phyloP scores from a whole-genome alignment of 2,888 invertebrate genomes.

The Ernsta delagoae region DNA sequence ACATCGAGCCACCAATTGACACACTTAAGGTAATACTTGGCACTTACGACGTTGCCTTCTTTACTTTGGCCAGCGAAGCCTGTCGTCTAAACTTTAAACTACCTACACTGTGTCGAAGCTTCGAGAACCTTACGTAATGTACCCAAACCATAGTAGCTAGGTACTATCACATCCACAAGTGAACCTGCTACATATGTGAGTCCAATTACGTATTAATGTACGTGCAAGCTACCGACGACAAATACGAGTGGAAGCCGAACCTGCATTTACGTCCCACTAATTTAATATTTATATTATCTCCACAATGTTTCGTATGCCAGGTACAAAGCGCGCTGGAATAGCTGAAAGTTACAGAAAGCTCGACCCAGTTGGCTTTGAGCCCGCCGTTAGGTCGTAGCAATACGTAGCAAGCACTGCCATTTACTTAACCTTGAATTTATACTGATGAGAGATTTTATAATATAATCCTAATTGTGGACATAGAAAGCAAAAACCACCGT shows the following conservation, averaged over 20 bases:
- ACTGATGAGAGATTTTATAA: slow-evolving; percentile 33
- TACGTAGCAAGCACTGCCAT: slow-evolving; percentile 56
- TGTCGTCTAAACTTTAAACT: slow-evolving; percentile 33
- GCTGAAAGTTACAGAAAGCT: slow-evolving; percentile 75
- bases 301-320: slow-evolving; percentile 46
- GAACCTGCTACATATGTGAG: slow-evolving; percentile 20
- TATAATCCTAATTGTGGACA: not conserved
- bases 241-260: slow-evolving; percentile 32
- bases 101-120: slow-evolving; percentile 23
- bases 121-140: slow-evolving; percentile 38
- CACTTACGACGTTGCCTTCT: slow-evolving; percentile 69
- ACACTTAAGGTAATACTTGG: slow-evolving; percentile 82
- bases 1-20: slow-evolving; percentile 83
- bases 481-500: no score
- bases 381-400: slow-evolving; percentile 63
- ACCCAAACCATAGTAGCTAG: not conserved
- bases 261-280: slow-evolving; percentile 37
- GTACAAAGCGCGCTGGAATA: slow-evolving; percentile 60
- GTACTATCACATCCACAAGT: slow-evolving; percentile 11
- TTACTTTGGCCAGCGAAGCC: slow-evolving; percentile 51
- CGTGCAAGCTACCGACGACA: slow-evolving; percentile 30
- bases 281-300: slow-evolving; percentile 43
- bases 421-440: slow-evolving; percentile 62
- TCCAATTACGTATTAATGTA: slow-evolving; percentile 30
- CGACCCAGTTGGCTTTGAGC: slow-evolving; percentile 81